Percentiles rank a stretch among this genome's conserved stretches.
Conservation (phyloP, 2,888 invertebrate species). For the Cheilosia grossa region DNA sequence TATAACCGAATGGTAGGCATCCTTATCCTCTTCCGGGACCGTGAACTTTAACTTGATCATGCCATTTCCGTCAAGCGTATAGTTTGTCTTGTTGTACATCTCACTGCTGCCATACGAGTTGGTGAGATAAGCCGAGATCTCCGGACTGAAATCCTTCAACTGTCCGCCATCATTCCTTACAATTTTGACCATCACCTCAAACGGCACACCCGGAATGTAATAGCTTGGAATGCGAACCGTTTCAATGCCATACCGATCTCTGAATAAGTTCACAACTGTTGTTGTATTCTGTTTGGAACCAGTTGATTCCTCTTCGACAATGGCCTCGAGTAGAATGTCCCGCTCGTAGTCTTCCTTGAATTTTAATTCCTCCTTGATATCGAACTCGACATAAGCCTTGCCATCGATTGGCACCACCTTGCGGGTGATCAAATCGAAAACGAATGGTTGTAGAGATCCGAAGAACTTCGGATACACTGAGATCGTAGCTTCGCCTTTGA, state of each 20-base stretch:
- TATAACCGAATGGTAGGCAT: slow-evolving; percentile 82
- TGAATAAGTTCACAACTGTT: slow-evolving; percentile 90
- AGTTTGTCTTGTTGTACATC: slow-evolving; percentile 80
- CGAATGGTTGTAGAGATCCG: slow-evolving; percentile 82
- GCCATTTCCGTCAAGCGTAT: slow-evolving; percentile 79
- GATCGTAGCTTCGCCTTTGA: slow-evolving; percentile 93
- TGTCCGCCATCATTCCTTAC: slow-evolving; percentile 89
- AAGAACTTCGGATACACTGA: slow-evolving; percentile 92
- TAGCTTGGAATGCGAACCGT: slow-evolving; percentile 93
- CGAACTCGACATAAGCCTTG: slow-evolving; percentile 89
- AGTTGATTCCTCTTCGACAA: slow-evolving; percentile 95
- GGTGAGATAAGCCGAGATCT: slow-evolving; percentile 83
- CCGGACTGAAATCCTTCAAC: slow-evolving; percentile 85
- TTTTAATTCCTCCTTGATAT: slow-evolving; percentile 90
- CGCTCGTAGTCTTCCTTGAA: slow-evolving; percentile 91
- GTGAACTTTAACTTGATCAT: slow-evolving; percentile 82
- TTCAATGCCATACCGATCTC: slow-evolving; percentile 90
- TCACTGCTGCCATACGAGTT: slow-evolving; percentile 82
- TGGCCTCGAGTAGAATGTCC: slow-evolving; percentile 93
- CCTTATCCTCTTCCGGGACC: slow-evolving; percentile 80
- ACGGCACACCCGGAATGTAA: slow-evolving; percentile 96
- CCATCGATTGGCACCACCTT: slow-evolving; percentile 89
- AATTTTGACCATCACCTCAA: slow-evolving; percentile 85
- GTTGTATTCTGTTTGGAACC: slow-evolving; percentile 92
- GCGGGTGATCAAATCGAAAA: slow-evolving; percentile 85